phyloP scores from a whole-genome alignment of 1,140 invertebrate species.

The Ips typographus region DNA sequence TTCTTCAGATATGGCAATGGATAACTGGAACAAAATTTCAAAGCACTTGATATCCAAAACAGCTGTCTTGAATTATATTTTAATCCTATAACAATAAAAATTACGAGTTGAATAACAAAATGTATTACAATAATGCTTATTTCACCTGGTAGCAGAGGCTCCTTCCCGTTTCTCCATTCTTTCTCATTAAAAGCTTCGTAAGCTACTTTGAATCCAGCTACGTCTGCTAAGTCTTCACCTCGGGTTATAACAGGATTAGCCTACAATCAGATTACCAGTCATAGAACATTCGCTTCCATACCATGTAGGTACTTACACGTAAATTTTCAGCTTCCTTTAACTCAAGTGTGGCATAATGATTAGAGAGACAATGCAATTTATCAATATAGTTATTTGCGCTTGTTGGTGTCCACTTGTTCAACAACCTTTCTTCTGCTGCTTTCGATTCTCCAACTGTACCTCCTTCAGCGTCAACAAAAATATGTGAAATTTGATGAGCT shows the following conservation, averaged over 20 bases:
- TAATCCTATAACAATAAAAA: slow-evolving; percentile 83
- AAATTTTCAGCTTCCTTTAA: slow-evolving; percentile 29
- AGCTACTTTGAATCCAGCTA: no score
- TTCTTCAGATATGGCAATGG: no score
- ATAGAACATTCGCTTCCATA: no score
- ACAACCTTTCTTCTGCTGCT: slow-evolving; percentile 26
- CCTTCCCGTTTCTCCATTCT: no score
- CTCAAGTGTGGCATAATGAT: slow-evolving; percentile 38
- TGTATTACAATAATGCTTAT: neutral
- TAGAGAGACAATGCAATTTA: slow-evolving; percentile 42
- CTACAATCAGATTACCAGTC: no score
- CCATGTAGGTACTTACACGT: slow-evolving; percentile 10
- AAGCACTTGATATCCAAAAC: slow-evolving; percentile 84
- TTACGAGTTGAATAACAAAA: slow-evolving; percentile 36
- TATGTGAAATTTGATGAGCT: slow-evolving; percentile 90
- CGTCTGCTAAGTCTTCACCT: no score
- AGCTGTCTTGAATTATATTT: slow-evolving; percentile 84
- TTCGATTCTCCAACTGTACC: slow-evolving; percentile 7
- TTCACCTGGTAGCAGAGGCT: slow-evolving; percentile 6
- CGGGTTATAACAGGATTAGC: no score
- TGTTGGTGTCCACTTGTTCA: slow-evolving; percentile 40
- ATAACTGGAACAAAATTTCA: slow-evolving; percentile 55
- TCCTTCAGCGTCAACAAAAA: slow-evolving; percentile 40
- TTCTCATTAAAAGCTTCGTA: no score
- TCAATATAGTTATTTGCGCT: slow-evolving; percentile 41